A percentile compares a stretch with the other conserved stretches of the same genome.
Evolutionary conservation across 2,888 invertebrate genomes (phyloP).

Genomic region (Aelia acuminata): DNA sequence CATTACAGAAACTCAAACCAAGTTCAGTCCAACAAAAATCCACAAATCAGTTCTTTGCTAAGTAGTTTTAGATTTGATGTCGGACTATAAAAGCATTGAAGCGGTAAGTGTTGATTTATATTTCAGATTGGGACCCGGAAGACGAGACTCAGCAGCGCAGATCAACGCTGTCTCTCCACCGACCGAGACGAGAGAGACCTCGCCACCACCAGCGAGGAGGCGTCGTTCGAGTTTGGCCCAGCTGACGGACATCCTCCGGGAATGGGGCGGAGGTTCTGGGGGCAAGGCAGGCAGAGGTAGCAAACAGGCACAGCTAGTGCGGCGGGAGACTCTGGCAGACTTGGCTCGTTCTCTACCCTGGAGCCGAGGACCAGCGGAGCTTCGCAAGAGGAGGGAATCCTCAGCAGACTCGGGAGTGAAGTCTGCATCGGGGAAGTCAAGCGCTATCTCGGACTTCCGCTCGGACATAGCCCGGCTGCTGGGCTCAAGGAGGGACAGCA

Average conservation of each 20-base stretch:
- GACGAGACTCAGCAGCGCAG: conserved; percentile 92
- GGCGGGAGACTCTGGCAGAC: conserved; percentile 90
- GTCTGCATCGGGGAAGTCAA: conserved; percentile 77
- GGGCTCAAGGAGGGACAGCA: conserved; percentile 74
- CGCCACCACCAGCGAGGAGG: conserved; percentile 74
- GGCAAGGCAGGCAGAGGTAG: conserved; percentile 72
- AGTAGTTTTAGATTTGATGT: conserved; percentile 41
- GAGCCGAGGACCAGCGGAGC: conserved; percentile 76
- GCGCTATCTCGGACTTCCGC: conserved; percentile 76
- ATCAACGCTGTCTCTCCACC: conserved; percentile 89
- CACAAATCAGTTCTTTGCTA: background rate
- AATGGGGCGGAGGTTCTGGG: conserved; percentile 83
- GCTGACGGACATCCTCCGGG: conserved; percentile 87
- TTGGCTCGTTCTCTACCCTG: conserved; percentile 88
- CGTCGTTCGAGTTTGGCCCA: conserved; percentile 90
- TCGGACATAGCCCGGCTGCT: conserved; percentile 81
- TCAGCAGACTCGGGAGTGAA: conserved; percentile 89
- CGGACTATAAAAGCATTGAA: conserved; percentile 56
- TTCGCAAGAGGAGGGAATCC: conserved; percentile 83
- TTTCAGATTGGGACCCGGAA: conserved; percentile 77
- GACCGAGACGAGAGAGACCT: conserved; percentile 79
- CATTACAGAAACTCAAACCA: conserved; percentile 7
- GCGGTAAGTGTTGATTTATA: conserved; percentile 59
- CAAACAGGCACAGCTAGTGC: conserved; percentile 89
- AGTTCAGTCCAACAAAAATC: conserved; percentile 9